Conservation (phyloP, 1,140 invertebrate species). For the Contarinia nasturtii region DNA sequence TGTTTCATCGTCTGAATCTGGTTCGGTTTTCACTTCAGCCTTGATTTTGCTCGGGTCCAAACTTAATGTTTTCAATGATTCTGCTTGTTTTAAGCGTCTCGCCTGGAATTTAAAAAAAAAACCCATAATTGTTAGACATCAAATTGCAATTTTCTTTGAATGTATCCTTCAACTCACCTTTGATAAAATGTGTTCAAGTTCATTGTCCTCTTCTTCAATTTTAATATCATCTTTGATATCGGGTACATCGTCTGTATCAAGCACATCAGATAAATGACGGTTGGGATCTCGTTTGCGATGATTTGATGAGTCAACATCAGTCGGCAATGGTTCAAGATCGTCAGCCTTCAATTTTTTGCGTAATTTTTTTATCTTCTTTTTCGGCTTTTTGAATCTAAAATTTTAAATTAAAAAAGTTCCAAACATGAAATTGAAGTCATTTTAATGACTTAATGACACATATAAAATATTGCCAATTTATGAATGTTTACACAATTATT, state of each 20-base stretch:
- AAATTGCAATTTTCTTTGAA: no score
- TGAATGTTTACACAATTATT: no score
- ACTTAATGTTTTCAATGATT: constrained; percentile 23
- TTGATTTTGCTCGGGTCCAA: constrained; percentile 21
- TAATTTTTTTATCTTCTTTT: constrained; percentile 57
- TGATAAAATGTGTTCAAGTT: constrained; percentile 49
- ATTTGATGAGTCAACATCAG: constrained; percentile 21
- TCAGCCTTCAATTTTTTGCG: constrained; percentile 35
- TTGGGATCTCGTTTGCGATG: constrained; percentile 26
- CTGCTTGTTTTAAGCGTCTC: constrained; percentile 45
- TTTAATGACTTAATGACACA: no score
- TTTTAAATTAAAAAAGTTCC: not conserved
- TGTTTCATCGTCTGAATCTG: constrained; percentile 21
- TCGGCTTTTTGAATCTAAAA: constrained; percentile 75
- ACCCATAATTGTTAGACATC: no score
- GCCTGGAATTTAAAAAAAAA: not conserved
- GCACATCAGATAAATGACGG: constrained; percentile 17
- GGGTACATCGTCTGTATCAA: constrained; percentile 5
- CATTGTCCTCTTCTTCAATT: constrained; percentile 48
- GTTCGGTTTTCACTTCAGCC: constrained; percentile 25
- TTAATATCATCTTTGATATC: constrained; percentile 38
- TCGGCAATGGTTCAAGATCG: constrained; percentile 25
- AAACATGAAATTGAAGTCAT: no score
- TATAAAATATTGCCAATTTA: no score
- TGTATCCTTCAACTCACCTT: constrained; percentile 28